Percentiles rank a stretch among this genome's conserved stretches.
These are phyloP conservation scores for Lasioglossum villosulum DNA, from an alignment of 2,888 invertebrate genomes.

Conservation along the genomic window DNA sequence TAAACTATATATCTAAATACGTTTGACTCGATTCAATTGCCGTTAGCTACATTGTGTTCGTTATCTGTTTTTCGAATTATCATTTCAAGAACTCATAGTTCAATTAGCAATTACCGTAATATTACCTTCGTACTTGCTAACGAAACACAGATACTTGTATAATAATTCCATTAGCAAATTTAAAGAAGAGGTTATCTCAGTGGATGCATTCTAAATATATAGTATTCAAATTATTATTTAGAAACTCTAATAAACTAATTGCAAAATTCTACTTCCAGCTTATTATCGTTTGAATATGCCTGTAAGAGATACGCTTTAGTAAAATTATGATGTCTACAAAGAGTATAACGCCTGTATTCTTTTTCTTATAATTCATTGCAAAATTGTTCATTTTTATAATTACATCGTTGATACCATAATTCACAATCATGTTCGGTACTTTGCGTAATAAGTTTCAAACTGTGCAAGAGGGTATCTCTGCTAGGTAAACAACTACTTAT, in stretches of 20 bases:
- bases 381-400: background rate
- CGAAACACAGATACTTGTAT: background rate
- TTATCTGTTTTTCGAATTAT: background rate
- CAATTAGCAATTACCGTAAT: background rate
- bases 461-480: conserved; percentile 83
- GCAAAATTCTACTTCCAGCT: background rate
- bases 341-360: background rate
- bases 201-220: background rate
- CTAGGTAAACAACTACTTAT: conserved; percentile 75
- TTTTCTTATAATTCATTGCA: background rate
- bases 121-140: background rate
- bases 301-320: background rate
- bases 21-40: background rate
- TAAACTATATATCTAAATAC: background rate
- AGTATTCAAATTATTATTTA: background rate
- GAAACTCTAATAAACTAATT: background rate
- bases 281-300: background rate
- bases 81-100: background rate
- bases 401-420: background rate
- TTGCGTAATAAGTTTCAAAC: conserved; percentile 82
- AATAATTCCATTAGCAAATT: background rate
- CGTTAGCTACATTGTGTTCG: background rate
- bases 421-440: conserved; percentile 79
- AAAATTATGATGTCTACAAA: background rate
- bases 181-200: conserved; percentile 36